phyloP scores from a whole-genome alignment of 2,113 vertebrate species.

The Grus americana region DNA sequence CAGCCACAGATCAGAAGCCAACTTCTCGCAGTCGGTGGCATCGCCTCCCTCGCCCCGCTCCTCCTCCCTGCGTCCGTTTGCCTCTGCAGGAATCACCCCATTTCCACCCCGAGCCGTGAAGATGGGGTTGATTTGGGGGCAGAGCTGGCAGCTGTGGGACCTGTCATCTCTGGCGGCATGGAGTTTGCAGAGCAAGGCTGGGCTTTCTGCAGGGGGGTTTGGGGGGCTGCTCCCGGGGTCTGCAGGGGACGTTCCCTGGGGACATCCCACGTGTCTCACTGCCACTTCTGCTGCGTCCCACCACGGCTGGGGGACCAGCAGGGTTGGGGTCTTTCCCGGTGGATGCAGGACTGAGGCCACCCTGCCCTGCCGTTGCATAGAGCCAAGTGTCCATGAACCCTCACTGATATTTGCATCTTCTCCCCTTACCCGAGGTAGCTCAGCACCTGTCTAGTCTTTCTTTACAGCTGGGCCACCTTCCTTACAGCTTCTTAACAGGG shows the following conservation, averaged over 20 bases:
- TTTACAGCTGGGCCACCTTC: neutral
- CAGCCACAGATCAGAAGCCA: neutral
- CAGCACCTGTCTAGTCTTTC: neutral
- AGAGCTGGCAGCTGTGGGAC: rapidly evolving
- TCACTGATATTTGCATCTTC: too few species aligned
- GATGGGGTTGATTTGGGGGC: neutral
- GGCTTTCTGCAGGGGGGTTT: neutral
- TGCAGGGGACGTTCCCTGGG: neutral
- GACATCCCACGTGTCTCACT: neutral
- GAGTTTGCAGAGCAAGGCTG: neutral
- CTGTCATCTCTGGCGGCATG: neutral
- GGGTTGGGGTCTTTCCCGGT: rapidly evolving
- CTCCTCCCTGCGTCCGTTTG: neutral
- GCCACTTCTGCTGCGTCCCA: neutral
- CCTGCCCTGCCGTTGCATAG: too few species aligned
- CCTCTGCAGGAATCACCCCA: neutral
- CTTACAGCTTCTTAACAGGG: neutral
- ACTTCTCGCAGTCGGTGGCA: rapidly evolving
- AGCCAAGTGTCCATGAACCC: neutral
- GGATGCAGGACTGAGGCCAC: neutral
- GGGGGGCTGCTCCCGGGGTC: neutral
- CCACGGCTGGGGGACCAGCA: rapidly evolving
- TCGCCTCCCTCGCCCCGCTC: neutral
- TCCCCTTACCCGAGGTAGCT: neutral
- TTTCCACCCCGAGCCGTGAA: neutral